Base-by-base conservation (phyloP, 2,113 vertebrate genomes). In the Seriola aureovittata region DNA sequence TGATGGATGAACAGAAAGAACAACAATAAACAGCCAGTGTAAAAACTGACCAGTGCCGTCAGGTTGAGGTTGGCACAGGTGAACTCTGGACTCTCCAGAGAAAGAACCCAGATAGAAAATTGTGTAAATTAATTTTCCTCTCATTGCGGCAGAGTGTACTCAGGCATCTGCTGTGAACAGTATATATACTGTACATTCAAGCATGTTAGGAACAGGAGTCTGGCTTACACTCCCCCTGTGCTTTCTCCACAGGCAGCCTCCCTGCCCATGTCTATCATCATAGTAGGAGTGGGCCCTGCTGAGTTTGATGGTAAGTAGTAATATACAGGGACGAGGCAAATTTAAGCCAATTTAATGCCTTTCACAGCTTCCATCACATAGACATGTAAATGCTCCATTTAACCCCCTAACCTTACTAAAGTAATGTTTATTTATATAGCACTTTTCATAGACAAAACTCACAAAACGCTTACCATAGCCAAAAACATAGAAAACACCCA, bases 221-320 rank as follows among this genome's bases (percentile, higher is more conserved):
- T 38, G 68, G 8, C 38, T 82, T 54, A 17, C 59, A 46, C n/a
- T 4, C 48, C 52, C 57, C 46, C 52, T 85, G 67, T 81, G 71
- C 62, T 82, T 87, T 79, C 64, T 87, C 87, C 71, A 42, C 89
- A 98, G 97, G 97, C 97, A 64, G 96, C 97, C 0, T 93, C 96
- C 4, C 88, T 98, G 89, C 97, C 97, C 48, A 96, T 98, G 97
- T 98, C 97, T 36, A 96, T 98, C 91, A 97, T 98, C 85, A 98
- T 98, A 0, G 97, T 98, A 0, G 97, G 97, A 90, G 97, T 98
- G 67, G 97, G 97, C 50, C 97, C 97, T 0, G 97, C 97, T 83
- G 97, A 98, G 93, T 98, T 98, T 93, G 96, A 97, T 77, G 97
- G 97, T 98, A 89, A 96, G 97, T 91, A n/a, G 25, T 25, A 10